phyloP scores from a whole-genome alignment of 2,888 invertebrate species.

The Noctua fimbriata region DNA sequence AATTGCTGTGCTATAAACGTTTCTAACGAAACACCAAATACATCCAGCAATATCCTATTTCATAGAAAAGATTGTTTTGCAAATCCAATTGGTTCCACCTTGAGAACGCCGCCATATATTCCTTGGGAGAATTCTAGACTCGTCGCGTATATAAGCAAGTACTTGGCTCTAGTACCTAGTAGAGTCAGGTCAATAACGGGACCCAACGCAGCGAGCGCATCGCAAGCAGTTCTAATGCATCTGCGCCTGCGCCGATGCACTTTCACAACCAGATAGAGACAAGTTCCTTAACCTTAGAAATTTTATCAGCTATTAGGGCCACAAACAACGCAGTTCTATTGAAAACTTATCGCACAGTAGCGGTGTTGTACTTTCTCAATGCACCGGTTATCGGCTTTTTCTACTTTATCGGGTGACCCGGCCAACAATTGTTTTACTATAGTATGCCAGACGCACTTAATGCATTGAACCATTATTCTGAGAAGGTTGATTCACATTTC shows the following conservation, averaged over 20 bases:
- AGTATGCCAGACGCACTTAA: constrained; percentile 69
- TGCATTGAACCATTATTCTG: constrained; percentile 71
- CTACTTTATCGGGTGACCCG: constrained; percentile 85
- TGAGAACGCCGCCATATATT: constrained; percentile 56
- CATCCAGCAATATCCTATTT: constrained; percentile 58
- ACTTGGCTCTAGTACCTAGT: constrained; percentile 63
- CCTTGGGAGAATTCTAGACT: constrained; percentile 63
- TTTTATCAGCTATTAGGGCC: constrained; percentile 78
- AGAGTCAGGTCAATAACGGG: constrained; percentile 86
- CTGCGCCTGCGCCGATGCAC: constrained; percentile 75
- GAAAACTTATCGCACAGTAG: constrained; percentile 76
- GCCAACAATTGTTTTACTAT: constrained; percentile 76
- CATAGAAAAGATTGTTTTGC: constrained; percentile 48
- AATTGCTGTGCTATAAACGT: constrained; percentile 36
- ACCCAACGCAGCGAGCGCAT: constrained; percentile 80
- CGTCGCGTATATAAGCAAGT: constrained; percentile 64
- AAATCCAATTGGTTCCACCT: constrained; percentile 57
- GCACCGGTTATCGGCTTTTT: constrained; percentile 83
- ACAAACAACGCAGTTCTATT: constrained; percentile 73
- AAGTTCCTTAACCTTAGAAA: constrained; percentile 76
- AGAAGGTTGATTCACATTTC: constrained; percentile 67
- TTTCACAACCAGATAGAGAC: constrained; percentile 70
- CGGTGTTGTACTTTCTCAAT: constrained; percentile 77
- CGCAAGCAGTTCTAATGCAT: constrained; percentile 83
- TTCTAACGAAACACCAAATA: constrained; percentile 52